Base-by-base conservation (phyloP, 2,113 vertebrate genomes). In the Dunckerocampus dactyliophorus region DNA sequence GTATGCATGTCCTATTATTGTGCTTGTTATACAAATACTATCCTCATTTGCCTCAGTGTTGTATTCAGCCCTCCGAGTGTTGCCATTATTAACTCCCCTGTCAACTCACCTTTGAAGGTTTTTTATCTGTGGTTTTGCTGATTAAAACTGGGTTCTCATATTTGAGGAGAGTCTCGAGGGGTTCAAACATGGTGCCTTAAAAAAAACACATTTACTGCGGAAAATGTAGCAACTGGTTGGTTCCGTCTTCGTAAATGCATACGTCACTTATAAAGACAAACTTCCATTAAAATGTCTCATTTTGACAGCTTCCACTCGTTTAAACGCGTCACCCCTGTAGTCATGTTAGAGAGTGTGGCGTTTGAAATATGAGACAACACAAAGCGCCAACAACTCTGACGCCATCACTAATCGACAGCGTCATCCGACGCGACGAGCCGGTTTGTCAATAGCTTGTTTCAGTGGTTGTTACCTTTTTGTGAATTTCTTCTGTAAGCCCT, bases 131-230 rank as follows among this genome's bases (percentile, higher is more conserved):
- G 46, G 86, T 92, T 68, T 83, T 93, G 85, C 82, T 93, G 75
- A 96, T 81, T 62, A 93, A 80, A 67, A 93, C 69, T 1, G 95
- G 94, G 20, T 79, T 91, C 39, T 93, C 89, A 37, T 97, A 96
- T 59, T 93, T 95, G 28, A 98, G 79, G 65, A 98, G 84, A 22
- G 94, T 94, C 47, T 95, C 93, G 0, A 81, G 70, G 0, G 91
- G 81, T 7, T 89, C 84, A 46, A 92, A 93, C 95, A 98, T 96
- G 59, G 56, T 82, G 10, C 28, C 54, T 42, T 56, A 34, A 53
- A 53, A 53, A 39, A 39, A 56, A 14, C 3, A 43, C 54, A 56
- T 56, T n/a, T 34, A 31, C 8, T 24, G 24, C 24, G 8, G 54
- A 56, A 56, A 21, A 8, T 39, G 2, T 12, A 42, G 54, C n/a